A percentile compares a stretch with the other conserved stretches of the same genome.
Conservation (phyloP, 2,797 vertebrate species). For the Etheostoma perlongum region DNA sequence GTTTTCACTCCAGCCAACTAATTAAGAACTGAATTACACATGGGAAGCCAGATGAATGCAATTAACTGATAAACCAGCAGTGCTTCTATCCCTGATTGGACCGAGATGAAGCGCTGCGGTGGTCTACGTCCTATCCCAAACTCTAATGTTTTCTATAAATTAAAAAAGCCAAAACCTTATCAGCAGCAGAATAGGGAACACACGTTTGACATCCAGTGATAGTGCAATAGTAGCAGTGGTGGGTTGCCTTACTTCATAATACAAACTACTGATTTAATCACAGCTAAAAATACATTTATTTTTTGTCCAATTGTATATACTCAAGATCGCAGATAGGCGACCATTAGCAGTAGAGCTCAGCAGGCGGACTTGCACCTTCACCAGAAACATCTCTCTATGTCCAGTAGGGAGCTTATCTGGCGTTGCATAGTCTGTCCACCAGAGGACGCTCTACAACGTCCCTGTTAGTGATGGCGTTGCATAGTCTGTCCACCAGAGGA, state of each 20-base stretch:
- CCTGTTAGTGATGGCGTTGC: no score
- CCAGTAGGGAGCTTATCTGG: no score
- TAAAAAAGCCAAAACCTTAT: neutral
- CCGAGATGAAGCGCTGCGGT: neutral
- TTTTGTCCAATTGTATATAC: no score
- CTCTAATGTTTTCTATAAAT: neutral
- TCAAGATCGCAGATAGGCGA: no score
- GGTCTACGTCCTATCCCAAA: neutral
- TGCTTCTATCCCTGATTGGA: slow-evolving; percentile 5
- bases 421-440: no score
- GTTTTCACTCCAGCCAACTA: slow-evolving; percentile 13
- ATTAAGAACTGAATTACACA: slow-evolving; percentile 24
- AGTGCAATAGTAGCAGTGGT: neutral
- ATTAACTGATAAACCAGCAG: slow-evolving; percentile 43
- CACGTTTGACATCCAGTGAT: neutral
- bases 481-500: no score
- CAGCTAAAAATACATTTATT: no score
- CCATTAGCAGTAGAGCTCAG: no score
- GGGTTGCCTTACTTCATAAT: neutral
- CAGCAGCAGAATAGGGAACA: neutral
- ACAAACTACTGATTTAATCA: neutral
- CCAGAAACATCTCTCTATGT: no score
- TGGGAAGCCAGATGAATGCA: slow-evolving; percentile 7
- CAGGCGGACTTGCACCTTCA: no score
- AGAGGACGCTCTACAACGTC: no score